Base-by-base conservation (phyloP, 2,888 invertebrate species). In the Zhengitettix transpicula region DNA sequence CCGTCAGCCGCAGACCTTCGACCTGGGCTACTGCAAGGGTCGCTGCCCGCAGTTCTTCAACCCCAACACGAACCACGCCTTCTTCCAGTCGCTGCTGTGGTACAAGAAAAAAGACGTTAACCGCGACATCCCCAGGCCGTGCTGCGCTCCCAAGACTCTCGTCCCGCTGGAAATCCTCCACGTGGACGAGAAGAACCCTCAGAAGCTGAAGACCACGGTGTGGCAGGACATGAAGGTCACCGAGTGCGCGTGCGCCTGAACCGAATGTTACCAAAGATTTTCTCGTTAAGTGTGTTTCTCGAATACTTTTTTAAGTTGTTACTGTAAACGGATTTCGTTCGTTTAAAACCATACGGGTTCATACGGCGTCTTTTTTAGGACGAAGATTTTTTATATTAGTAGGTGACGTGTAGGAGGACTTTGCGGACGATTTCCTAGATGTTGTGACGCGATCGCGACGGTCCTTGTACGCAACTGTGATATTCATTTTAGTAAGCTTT, bases 221-320 rank as follows among this genome's bases (percentile, higher is more conserved):
- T 84, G 84, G 84, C 80, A 81, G 66, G 81, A 85, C 67, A 85
- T 85, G 80, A 77, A 78, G 67, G 84, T 85, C 53, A 71, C 81
- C 59, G 84, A 85, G 71, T 86, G 86, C 71, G 84, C 84, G 61
- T 86, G 86, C 71, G 81, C 83, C 66, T 47, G 47, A 14, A 47
- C 14, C n/a, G 47, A 47, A 14, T n/a, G 47, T 47, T 47, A 47
- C 47, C 47, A 47, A 47, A 47, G 47, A 47, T 47, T 47, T 47
- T n/a, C 14, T 47, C 28, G 28, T 47, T 47, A 47, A 47, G 47
- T 47, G n/a, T 14, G 47, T 47, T 47, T 47, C 28, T 28, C 28
- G 28, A 47, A 14, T 47, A 47, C 47, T 12, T 47, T 47, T 14
- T 47, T 47, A 47, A 14, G n/a, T 47, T 47, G 47, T 47, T 47